phyloP scores from a whole-genome alignment of 2,797 vertebrate genomes.

The Melanogrammus aeglefinus region DNA sequence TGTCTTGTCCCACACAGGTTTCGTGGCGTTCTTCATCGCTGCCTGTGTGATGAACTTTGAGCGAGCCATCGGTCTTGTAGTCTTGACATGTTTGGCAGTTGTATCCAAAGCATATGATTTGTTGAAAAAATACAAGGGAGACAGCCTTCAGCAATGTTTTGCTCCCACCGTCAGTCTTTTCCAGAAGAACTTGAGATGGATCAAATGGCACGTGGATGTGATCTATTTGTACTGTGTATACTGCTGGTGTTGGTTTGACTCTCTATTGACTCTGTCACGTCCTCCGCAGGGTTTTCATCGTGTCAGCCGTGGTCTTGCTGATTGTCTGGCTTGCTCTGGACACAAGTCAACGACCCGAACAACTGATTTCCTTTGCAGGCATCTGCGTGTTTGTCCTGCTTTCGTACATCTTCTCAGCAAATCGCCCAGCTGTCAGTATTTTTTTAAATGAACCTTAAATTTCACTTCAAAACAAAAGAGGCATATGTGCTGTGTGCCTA shows the following conservation, averaged over 20 bases:
- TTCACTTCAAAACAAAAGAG: background rate
- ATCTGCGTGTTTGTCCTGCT: conserved; percentile 78
- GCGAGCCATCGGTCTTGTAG: conserved; percentile 80
- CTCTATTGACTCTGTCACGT: conserved; percentile 4
- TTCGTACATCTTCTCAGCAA: conserved; percentile 83
- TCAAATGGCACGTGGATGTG: conserved; percentile 74
- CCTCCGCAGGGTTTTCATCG: conserved; percentile 76
- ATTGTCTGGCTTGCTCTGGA: conserved; percentile 83
- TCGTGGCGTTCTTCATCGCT: conserved; percentile 80
- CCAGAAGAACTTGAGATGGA: conserved; percentile 74
- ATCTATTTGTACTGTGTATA: background rate
- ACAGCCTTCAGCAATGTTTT: conserved; percentile 68
- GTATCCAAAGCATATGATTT: conserved; percentile 63
- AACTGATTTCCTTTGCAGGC: conserved; percentile 88
- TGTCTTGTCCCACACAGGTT: conserved; percentile 70
- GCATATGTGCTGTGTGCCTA: background rate
- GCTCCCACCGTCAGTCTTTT: conserved; percentile 59
- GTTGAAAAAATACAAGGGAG: conserved; percentile 73
- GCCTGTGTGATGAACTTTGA: conserved; percentile 86
- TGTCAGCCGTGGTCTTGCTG: conserved; percentile 70
- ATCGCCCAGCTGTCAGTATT: conserved; percentile 78
- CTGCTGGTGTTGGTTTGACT: background rate
- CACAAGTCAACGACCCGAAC: conserved; percentile 76
- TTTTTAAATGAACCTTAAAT: background rate
- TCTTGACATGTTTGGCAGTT: conserved; percentile 79